A percentile compares a stretch with the other conserved stretches of the same genome.
Conservation (phyloP, 2,888 invertebrate species). For the Litoditis marina region DNA sequence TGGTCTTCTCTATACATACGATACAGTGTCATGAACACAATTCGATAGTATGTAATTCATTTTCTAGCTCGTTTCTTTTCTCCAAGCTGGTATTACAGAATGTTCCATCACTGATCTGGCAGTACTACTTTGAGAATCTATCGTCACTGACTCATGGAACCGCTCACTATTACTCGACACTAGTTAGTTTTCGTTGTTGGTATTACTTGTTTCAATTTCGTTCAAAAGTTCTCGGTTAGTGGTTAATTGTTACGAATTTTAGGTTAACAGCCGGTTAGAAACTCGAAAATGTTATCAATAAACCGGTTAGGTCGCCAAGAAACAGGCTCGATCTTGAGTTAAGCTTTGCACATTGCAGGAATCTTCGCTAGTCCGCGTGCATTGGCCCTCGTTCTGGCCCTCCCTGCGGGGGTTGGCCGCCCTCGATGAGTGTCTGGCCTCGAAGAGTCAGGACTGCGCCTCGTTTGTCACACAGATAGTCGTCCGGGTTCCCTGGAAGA, state of each 20-base stretch:
- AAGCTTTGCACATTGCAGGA: slow-evolving; percentile 10
- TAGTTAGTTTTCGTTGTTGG: slow-evolving; percentile 33
- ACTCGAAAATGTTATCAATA: no score
- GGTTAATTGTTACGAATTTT: no score
- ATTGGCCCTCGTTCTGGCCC: slow-evolving; percentile 40
- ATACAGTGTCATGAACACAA: no score
- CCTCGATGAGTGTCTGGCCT: slow-evolving; percentile 33
- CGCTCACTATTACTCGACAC: slow-evolving; percentile 32
- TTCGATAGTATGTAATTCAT: no score
- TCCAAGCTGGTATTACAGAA: slow-evolving; percentile 19
- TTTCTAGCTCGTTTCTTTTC: no score
- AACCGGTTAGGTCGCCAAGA: not conserved
- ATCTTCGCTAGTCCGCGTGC: slow-evolving; percentile 27
- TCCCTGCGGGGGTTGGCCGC: slow-evolving; percentile 33
- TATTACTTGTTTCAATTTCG: no score
- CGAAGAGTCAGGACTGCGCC: slow-evolving; percentile 39
- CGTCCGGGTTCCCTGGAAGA: slow-evolving; percentile 53
- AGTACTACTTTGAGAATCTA: slow-evolving; percentile 49
- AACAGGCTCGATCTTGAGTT: not conserved
- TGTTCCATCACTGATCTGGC: slow-evolving; percentile 48
- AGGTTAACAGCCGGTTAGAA: no score
- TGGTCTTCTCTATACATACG: no score
- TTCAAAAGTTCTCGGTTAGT: no score
- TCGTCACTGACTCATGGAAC: slow-evolving; percentile 41
- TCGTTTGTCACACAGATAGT: slow-evolving; percentile 52